phyloP scores from a whole-genome alignment of 2,888 invertebrate species.

The Villa cingulata region DNA sequence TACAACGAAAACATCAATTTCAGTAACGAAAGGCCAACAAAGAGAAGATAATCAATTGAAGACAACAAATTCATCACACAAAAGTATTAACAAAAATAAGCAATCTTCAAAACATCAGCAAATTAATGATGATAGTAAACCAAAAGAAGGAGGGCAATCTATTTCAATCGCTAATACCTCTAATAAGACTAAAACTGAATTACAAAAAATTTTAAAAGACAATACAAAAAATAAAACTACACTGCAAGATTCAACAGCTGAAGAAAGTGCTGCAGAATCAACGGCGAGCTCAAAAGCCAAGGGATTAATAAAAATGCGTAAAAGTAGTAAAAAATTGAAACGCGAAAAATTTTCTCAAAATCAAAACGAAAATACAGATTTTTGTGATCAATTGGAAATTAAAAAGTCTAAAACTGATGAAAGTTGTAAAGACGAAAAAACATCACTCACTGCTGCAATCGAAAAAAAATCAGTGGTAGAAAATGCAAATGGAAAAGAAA shows the following conservation, averaged over 20 bases:
- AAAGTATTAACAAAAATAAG: not conserved
- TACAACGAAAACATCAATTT: not conserved
- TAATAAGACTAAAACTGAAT: not conserved
- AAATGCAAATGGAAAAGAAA: not conserved
- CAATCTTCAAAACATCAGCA: not conserved
- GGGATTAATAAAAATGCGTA: not conserved
- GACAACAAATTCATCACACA: not conserved
- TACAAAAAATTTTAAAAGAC: not conserved
- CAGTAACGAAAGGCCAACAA: not conserved
- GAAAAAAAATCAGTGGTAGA: not conserved
- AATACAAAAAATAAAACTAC: not conserved
- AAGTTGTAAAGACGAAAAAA: not conserved
- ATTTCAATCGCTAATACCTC: not conserved
- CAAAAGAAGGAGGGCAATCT: not conserved
- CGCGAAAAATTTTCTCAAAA: constrained; percentile 1
- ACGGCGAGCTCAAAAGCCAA: not conserved
- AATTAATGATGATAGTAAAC: not conserved
- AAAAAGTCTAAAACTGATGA: not conserved
- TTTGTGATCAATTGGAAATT: not conserved
- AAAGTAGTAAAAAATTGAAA: not conserved
- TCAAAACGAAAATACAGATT: not conserved
- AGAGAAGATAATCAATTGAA: not conserved
- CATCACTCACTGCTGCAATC: not conserved
- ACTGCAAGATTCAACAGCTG: not conserved
- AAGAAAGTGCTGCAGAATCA: not conserved